Evolutionary conservation across 2,888 invertebrate genomes (phyloP).

Genomic region (Oscheius onirici): DNA sequence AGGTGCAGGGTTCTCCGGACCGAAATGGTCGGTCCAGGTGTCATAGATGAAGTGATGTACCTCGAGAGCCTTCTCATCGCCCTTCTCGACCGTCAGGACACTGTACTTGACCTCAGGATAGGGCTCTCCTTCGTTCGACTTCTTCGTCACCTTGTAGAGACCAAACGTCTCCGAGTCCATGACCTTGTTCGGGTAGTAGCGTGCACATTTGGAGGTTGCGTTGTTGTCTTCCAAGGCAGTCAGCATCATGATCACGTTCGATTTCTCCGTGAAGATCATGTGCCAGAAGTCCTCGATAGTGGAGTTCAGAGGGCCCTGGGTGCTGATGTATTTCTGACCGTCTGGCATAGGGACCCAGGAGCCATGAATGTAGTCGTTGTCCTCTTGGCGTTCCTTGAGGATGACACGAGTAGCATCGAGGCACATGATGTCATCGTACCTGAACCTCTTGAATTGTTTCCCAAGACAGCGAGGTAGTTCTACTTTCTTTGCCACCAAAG

Average conservation of each 20-base stretch:
- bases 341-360: constrained; percentile 48
- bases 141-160: constrained; percentile 5
- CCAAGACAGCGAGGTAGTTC: too few relatives aligned
- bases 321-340: constrained; percentile 49
- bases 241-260: constrained; percentile 91
- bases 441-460: too few relatives aligned
- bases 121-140: neutral
- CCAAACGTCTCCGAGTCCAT: neutral
- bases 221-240: constrained; percentile 41
- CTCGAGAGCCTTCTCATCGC: too few relatives aligned
- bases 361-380: constrained; percentile 58
- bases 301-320: constrained; percentile 83
- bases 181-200: constrained; percentile 6
- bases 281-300: constrained; percentile 95
- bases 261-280: constrained; percentile 98
- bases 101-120: neutral
- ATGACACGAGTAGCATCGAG: constrained; percentile 43
- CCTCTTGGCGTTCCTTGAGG: constrained; percentile 38
- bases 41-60: constrained; percentile 40
- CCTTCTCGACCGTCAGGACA: constrained; percentile 16
- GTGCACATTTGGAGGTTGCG: constrained; percentile 1
- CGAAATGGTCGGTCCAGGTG: constrained; percentile 53
- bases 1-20: constrained; percentile 36
- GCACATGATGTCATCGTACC: constrained; percentile 46
- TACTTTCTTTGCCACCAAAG: too few relatives aligned